These are phyloP conservation scores for Zaprionus kolodkinae DNA, from an alignment of 1,140 invertebrate species.

Conservation along the genomic window DNA sequence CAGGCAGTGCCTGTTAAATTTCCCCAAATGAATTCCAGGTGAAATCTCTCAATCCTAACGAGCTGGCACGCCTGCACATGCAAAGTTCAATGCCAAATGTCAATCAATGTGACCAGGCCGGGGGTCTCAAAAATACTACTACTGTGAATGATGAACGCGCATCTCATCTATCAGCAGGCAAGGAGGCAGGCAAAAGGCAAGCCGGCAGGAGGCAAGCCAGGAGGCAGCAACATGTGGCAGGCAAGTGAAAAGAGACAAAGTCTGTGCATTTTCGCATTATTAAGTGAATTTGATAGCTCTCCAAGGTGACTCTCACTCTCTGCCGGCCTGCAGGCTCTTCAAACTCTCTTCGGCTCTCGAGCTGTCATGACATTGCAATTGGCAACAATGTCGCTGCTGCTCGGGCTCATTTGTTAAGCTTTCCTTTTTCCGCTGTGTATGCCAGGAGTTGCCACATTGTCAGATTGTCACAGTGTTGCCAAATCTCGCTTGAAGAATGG, in stretches of 20 bases:
- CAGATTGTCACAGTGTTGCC: conserved; percentile 37
- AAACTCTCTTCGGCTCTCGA: conserved; percentile 29
- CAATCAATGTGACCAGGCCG: conserved; percentile 60
- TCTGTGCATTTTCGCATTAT: conserved; percentile 49
- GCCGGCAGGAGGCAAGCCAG: background rate
- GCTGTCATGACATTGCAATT: conserved; percentile 36
- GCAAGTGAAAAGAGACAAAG: conserved; percentile 36
- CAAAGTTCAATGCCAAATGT: conserved; percentile 78
- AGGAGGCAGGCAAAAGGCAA: background rate
- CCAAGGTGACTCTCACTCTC: conserved; percentile 26
- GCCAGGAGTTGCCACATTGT: background rate
- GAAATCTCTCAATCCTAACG: conserved; percentile 27
- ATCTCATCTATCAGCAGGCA: conserved; percentile 65
- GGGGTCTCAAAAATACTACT: conserved; percentile 10
- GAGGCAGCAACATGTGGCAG: conserved; percentile 29
- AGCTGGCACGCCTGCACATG: conserved; percentile 29
- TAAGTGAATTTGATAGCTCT: conserved; percentile 59
- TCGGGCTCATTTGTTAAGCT: conserved; percentile 37
- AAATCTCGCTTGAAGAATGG: conserved; percentile 70
- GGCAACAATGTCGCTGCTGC: conserved; percentile 15
- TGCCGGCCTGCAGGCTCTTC: conserved; percentile 18
- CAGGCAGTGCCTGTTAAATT: conserved; percentile 20
- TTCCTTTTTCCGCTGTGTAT: background rate
- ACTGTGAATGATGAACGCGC: conserved; percentile 37
- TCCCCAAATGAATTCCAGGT: conserved; percentile 43